These are phyloP conservation scores for Beris chalybata DNA, from an alignment of 2,888 invertebrate genomes.

Conservation along the genomic window DNA sequence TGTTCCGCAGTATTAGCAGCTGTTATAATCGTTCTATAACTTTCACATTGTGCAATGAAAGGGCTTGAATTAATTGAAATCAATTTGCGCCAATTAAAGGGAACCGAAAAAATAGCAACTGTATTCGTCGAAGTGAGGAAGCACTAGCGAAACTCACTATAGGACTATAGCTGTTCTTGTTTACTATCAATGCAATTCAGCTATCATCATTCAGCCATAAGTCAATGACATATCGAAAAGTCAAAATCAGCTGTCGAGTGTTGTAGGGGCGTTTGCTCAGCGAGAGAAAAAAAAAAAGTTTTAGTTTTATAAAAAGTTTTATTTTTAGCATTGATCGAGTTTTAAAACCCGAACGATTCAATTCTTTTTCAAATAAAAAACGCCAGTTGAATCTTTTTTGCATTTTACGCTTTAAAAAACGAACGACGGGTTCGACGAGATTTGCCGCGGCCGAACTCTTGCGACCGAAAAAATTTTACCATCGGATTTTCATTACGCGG, in stretches of 20 bases:
- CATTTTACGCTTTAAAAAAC: not conserved
- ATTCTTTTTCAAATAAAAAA: not conserved
- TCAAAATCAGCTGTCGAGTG: slow-evolving; percentile 30
- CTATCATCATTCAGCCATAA: not conserved
- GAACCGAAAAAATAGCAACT: no score
- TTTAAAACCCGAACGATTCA: slow-evolving; percentile 3
- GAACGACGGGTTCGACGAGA: not conserved
- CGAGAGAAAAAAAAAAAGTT: slow-evolving; percentile 10
- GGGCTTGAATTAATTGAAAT: no score
- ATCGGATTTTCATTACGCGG: not conserved
- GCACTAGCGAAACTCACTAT: no score
- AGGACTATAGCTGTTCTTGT: not conserved
- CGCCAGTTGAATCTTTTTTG: not conserved
- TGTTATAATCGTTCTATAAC: no score
- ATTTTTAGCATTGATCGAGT: not conserved
- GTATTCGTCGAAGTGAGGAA: no score
- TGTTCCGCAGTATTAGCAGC: no score
- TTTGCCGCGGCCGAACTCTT: not conserved
- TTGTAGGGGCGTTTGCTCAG: slow-evolving; percentile 22
- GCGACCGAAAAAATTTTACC: not conserved
- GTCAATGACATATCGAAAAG: slow-evolving; percentile 5
- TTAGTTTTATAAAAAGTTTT: slow-evolving; percentile 7
- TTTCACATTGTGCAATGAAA: no score
- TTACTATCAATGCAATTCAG: slow-evolving; percentile 12
- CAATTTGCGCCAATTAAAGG: no score